Evolutionary conservation across 64 coral and sea anemone genomes (phyloP).

Genomic region (Orbicella faveolata): DNA sequence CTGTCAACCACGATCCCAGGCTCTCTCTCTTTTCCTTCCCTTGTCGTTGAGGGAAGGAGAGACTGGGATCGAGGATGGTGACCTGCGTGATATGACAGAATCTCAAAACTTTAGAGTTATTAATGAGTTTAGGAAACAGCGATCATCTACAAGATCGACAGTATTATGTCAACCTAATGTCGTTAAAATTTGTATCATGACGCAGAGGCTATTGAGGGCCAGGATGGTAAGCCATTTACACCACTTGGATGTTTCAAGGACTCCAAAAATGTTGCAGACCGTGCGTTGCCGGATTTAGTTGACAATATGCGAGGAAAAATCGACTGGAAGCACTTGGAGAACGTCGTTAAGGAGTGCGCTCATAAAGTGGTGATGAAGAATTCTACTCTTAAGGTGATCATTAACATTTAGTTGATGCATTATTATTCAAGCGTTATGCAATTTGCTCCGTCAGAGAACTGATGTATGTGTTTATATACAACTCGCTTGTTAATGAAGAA

Average conservation of each 20-base stretch:
- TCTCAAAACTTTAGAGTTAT: too few species aligned
- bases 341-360: slow-evolving; percentile 42
- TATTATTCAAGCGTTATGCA: background rate
- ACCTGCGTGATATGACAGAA: too few species aligned
- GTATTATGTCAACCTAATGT: too few species aligned
- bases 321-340: slow-evolving; percentile 15
- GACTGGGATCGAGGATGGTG: too few species aligned
- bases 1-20: too few species aligned
- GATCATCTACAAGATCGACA: too few species aligned
- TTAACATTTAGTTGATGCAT: background rate
- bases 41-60: too few species aligned
- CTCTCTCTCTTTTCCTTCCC: too few species aligned
- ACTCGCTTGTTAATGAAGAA: too few species aligned
- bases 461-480: too few species aligned
- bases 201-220: background rate
- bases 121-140: too few species aligned
- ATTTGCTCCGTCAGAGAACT: too few species aligned
- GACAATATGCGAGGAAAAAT: slow-evolving; percentile 32
- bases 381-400: slow-evolving; percentile 31
- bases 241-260: slow-evolving; percentile 20
- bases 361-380: slow-evolving; percentile 39
- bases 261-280: background rate
- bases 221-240: slow-evolving; percentile 35
- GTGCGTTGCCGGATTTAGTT: slow-evolving; percentile 8
- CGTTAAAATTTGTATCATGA: background rate